Evolutionary conservation across 2,888 invertebrate species (phyloP), one percentile per base, ranked within the genome.

Genomic region (Formica aserva): DNA sequence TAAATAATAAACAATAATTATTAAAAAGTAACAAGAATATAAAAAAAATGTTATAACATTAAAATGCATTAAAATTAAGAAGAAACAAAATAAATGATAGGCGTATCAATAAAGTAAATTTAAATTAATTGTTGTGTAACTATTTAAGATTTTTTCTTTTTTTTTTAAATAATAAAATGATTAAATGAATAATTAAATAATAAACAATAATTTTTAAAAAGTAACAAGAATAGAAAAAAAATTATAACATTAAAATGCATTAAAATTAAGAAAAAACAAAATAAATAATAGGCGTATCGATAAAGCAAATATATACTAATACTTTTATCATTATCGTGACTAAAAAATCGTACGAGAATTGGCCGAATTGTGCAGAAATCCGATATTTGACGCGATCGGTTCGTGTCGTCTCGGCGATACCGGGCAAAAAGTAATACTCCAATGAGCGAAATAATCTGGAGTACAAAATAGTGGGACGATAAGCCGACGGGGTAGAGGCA

Each of bases 381-480:
- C 57, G 22, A 26, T 45, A 45, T 71, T 71, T 57, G 41, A 35
- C 22, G 41, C 57, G 35, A 38, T 6, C 29, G 41, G 32, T 32
- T 71, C 32, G 77, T 78, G 78, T 78, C 78, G 29, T 6, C 55
- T 32, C 41, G 41, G 41, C 6, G 76, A 2, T 74, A 66, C 29
- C n/a, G 29, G 65, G 22, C 62, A 75, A 83, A 52, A 80, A 80
- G 87, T 88, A 88, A 88, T 91, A 90, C 89, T 86, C 87, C 86
- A 91, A 92, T 91, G 88, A 91, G 90, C 85, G 88, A 89, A 91
- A 92, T 93, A 93, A 93, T 93, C 93, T 90, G 86, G 87, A 89
- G 90, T 92, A 93, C 93, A 93, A 93, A 93, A 93, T 93, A 93
- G 89, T 91, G 89, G 90, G 26, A 72, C 84, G 93, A 93, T 93